These are phyloP conservation scores for Plecturocebus donacophilus DNA, from an alignment of 2,113 vertebrate genomes.

Conservation along the genomic window DNA sequence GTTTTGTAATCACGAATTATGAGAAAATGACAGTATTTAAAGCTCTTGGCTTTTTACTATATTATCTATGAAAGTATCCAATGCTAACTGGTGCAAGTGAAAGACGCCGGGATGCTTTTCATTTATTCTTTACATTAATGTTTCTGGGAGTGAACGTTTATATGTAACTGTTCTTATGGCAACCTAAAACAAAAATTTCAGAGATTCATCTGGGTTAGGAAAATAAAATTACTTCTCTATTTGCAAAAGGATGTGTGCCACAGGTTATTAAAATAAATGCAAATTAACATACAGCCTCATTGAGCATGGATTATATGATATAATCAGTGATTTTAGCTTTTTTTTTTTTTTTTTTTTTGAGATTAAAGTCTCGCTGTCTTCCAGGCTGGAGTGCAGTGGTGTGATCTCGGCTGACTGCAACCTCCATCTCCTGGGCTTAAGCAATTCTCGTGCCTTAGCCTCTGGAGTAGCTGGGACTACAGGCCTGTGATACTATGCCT, in stretches of 20 bases:
- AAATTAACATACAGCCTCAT: not conserved
- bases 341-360: no score
- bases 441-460: no score
- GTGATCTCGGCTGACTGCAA: no score
- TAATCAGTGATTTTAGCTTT: no score
- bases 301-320: fast-evolving
- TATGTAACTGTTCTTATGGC: not conserved
- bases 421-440: no score
- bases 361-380: no score
- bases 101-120: not conserved
- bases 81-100: not conserved
- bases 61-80: no score
- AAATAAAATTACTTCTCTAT: not conserved
- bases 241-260: fast-evolving
- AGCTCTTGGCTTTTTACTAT: not conserved
- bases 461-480: no score
- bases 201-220: not conserved
- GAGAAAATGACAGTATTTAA: not conserved
- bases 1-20: not conserved
- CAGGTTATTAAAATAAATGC: not conserved
- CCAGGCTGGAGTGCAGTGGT: no score
- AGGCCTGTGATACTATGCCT: no score
- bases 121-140: not conserved
- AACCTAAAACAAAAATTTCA: not conserved
- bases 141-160: not conserved